Evolutionary conservation across 2,888 invertebrate genomes (phyloP).

Genomic region (Endomychus coccineus): DNA sequence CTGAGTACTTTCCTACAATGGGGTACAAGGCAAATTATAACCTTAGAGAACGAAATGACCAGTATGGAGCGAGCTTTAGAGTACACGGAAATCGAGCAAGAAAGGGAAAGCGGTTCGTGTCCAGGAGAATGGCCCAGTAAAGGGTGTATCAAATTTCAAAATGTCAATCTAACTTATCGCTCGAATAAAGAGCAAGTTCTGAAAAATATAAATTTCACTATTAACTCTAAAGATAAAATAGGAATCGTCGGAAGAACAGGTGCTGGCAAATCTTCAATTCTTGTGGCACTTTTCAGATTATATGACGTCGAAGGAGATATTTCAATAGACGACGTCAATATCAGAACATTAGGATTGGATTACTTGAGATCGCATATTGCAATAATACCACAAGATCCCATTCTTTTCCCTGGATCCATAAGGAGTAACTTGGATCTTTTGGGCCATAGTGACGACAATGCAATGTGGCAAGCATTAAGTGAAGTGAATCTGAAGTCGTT

Average conservation of each 20-base stretch:
- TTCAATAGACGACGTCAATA: conserved; percentile 35
- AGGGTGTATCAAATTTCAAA: conserved; percentile 52
- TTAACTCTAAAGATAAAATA: conserved; percentile 63
- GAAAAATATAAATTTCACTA: conserved; percentile 58
- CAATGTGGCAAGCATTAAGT: conserved; percentile 32
- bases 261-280: conserved; percentile 74
- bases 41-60: conserved; percentile 72
- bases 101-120: conserved; percentile 40
- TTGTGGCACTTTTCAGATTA: conserved; percentile 65
- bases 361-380: conserved; percentile 45
- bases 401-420: conserved; percentile 50
- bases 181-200: conserved; percentile 59
- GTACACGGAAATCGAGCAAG: conserved; percentile 44
- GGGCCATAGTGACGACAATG: conserved; percentile 27
- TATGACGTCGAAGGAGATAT: conserved; percentile 72
- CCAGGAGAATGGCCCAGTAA: conserved; percentile 54
- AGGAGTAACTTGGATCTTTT: conserved; percentile 39
- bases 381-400: conserved; percentile 49
- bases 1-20: conserved; percentile 60
- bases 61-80: conserved; percentile 72
- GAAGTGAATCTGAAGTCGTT: conserved; percentile 39
- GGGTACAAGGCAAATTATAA: conserved; percentile 75
- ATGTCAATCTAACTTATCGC: conserved; percentile 64
- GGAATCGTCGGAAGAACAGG: conserved; percentile 80
- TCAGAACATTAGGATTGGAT: conserved; percentile 43